Conservation (phyloP, 2,797 vertebrate genomes). For the Champsocephalus esox region DNA sequence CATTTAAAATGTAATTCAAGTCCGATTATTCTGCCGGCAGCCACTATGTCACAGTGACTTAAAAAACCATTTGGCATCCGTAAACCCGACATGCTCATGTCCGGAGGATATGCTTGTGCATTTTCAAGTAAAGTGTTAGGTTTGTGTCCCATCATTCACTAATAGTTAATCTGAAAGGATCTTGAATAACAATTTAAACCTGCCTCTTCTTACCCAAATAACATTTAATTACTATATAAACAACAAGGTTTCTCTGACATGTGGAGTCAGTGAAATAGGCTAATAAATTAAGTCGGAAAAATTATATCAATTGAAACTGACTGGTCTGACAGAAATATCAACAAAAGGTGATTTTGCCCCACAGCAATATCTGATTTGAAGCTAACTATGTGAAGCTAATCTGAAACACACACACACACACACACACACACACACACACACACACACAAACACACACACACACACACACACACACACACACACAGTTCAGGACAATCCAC, state of each 20-base stretch:
- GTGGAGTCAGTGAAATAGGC: neutral
- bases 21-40: conserved; percentile 46
- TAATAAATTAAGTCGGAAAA: neutral
- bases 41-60: conserved; percentile 43
- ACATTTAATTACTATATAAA: conserved; percentile 6
- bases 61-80: conserved; percentile 39
- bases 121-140: conserved; percentile 25
- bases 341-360: too few species aligned
- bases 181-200: conserved; percentile 1
- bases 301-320: neutral
- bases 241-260: neutral
- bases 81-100: conserved; percentile 13
- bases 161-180: conserved; percentile 15
- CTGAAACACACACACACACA: neutral
- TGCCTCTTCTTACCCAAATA: neutral
- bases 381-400: neutral
- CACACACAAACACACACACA: neutral
- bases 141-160: neutral
- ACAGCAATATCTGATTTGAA: neutral
- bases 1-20: conserved; percentile 51
- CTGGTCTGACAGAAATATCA: neutral
- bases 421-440: neutral
- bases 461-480: neutral
- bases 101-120: conserved; percentile 43
- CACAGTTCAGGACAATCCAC: neutral